Evolutionary conservation across 2,797 vertebrate genomes (phyloP).

Genomic region (Epinephelus awoara): DNA sequence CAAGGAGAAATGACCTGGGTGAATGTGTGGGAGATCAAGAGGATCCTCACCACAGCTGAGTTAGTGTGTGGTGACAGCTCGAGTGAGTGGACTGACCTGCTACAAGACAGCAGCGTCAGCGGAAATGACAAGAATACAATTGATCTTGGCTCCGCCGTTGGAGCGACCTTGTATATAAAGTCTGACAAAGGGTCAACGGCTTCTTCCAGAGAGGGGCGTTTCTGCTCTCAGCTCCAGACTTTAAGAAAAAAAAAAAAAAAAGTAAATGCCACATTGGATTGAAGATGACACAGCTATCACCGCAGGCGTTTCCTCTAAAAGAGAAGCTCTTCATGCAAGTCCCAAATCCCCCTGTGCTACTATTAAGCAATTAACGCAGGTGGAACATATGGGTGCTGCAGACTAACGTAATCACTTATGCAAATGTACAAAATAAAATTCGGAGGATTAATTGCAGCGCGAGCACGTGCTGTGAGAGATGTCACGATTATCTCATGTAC

Average conservation of each 20-base stretch:
- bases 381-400: slow-evolving; percentile 75
- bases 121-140: slow-evolving; percentile 68
- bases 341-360: slow-evolving; percentile 20
- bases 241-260: background rate
- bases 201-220: slow-evolving; percentile 34
- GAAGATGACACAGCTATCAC: slow-evolving; percentile 6
- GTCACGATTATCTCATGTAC: slow-evolving; percentile 54
- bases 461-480: slow-evolving; percentile 64
- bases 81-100: slow-evolving; percentile 58
- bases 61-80: slow-evolving; percentile 60
- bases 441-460: slow-evolving; percentile 64
- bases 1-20: slow-evolving; percentile 25
- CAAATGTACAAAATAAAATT: slow-evolving; percentile 73
- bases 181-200: slow-evolving; percentile 67
- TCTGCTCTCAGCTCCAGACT: slow-evolving; percentile 19
- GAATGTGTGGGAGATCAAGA: slow-evolving; percentile 39
- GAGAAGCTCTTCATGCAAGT: slow-evolving; percentile 19
- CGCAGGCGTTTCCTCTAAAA: slow-evolving; percentile 18
- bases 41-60: slow-evolving; percentile 40
- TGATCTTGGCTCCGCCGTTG: slow-evolving; percentile 54
- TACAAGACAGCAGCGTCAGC: slow-evolving; percentile 65
- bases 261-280: slow-evolving; percentile 34
- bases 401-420: slow-evolving; percentile 76
- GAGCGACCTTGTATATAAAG: slow-evolving; percentile 59
- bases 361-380: slow-evolving; percentile 77